Base-by-base conservation (phyloP, 1,140 invertebrate genomes). In the Plodia interpunctella region DNA sequence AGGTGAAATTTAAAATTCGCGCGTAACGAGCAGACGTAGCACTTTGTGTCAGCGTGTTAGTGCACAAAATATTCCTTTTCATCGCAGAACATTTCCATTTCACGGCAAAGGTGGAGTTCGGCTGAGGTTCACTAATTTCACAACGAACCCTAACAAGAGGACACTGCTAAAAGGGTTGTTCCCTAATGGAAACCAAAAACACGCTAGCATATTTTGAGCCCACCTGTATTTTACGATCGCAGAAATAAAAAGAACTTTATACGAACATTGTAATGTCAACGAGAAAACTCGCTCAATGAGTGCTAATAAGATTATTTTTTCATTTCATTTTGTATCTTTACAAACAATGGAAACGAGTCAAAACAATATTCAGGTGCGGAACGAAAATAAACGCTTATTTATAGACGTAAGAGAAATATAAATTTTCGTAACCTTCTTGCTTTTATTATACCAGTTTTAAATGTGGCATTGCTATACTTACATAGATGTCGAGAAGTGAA, bases 101-200 rank as follows among this genome's bases (percentile, higher is more conserved):
- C 18, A 51, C 18, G 18, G 49, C 18, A 51, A 51, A 51, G 49
- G 49, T 8, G 21, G 2, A 3, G 18, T 51, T 51, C 49, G 20
- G 49, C 49, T 51, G 49, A 51, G 18, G 49, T 51, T 20, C 49
- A 51, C 49, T 51, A 51, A 51, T 51, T 51, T 51, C 13, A 17
- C 21, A 5, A 17, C 51, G 51, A 15, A 25, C 51, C 19, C 51
- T 13, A 21, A 53, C 51, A 21, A 53, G 51, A 21, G 51, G 20
- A 21, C 20, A 53, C 20, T n/a, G 19, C 51, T 53, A 53, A 53
- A 53, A 53, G 51, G 51, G 51, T 28, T 25, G 11, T n/a, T 25
- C 11, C 21, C 21, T 53, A 53, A 53, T 53, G 51, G 51, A 25
- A 53, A 53, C 51, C 20, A 20, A 53, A 53, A 53, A 20, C 19